These are phyloP conservation scores for Aphidius colemani DNA, from an alignment of 2,888 invertebrate genomes.

Conservation along the genomic window DNA sequence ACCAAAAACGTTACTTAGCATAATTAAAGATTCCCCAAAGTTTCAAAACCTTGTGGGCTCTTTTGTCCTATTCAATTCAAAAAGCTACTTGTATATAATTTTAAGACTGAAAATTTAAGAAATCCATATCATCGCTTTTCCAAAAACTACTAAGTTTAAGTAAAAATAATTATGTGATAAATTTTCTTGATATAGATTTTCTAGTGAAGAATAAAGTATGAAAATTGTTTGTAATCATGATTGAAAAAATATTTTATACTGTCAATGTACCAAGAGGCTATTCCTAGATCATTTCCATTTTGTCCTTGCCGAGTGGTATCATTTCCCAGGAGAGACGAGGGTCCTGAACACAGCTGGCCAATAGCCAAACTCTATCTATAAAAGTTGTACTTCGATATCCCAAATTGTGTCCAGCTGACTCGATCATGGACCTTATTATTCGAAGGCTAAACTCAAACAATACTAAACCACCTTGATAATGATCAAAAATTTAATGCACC, in stretches of 20 bases:
- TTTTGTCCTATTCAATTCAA: no score
- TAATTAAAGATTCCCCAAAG: conserved; percentile 53
- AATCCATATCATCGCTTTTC: not conserved
- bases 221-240: not conserved
- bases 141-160: not conserved
- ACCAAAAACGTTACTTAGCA: conserved; percentile 56
- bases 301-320: conserved; percentile 57
- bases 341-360: conserved; percentile 27
- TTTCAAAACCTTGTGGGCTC: conserved; percentile 27
- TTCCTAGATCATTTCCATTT: conserved; percentile 57
- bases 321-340: conserved; percentile 54
- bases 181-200: no score
- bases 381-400: conserved; percentile 12
- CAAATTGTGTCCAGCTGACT: conserved; percentile 23
- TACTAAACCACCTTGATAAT: conserved; percentile 8
- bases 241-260: not conserved
- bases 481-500: conserved; percentile 39
- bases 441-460: no score
- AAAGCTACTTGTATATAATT: conserved; percentile 3
- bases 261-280: conserved; percentile 38
- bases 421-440: not conserved
- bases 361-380: conserved; percentile 19
- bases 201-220: no score
- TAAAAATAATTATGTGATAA: no score
- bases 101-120: conserved; percentile 5